Evolutionary conservation across 1,140 invertebrate genomes (phyloP).

Genomic region (Trichonephila clavipes): DNA sequence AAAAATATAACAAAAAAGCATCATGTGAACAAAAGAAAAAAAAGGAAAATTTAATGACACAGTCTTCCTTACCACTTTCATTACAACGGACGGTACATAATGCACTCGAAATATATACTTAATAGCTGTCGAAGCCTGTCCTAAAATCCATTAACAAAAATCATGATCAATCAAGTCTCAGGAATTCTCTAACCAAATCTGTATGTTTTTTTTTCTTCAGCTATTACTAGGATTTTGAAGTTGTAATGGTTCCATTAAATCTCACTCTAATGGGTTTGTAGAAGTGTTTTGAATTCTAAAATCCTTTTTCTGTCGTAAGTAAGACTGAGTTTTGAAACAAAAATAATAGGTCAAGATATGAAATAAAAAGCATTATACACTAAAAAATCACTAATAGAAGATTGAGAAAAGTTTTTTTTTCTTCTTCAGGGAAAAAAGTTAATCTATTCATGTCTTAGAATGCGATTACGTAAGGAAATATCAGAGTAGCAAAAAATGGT

Average conservation of each 20-base stretch:
- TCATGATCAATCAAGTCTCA: conserved; percentile 55
- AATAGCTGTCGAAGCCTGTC: conserved; percentile 65
- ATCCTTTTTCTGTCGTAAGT: neutral
- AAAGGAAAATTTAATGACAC: neutral
- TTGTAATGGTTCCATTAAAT: conserved; percentile 32
- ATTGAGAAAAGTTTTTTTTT: too few relatives aligned
- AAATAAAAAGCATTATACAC: neutral
- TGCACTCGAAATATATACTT: conserved; percentile 31
- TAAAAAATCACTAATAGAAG: too few relatives aligned
- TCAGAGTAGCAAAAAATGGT: too few relatives aligned
- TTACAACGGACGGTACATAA: conserved; percentile 15
- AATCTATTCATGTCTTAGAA: too few relatives aligned
- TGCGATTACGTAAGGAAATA: too few relatives aligned
- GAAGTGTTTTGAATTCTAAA: conserved; percentile 6
- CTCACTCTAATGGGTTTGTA: neutral
- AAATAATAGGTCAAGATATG: neutral
- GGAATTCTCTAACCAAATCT: conserved; percentile 42
- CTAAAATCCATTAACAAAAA: conserved; percentile 54
- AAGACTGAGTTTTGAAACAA: neutral
- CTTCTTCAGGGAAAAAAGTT: too few relatives aligned
- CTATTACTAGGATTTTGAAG: conserved; percentile 37
- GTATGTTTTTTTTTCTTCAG: conserved; percentile 37
- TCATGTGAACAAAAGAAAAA: neutral
- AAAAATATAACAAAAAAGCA: neutral
- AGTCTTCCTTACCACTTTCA: neutral